Evolutionary conservation across 2,888 invertebrate species (phyloP).

Genomic region (Eupithecia vulgata): DNA sequence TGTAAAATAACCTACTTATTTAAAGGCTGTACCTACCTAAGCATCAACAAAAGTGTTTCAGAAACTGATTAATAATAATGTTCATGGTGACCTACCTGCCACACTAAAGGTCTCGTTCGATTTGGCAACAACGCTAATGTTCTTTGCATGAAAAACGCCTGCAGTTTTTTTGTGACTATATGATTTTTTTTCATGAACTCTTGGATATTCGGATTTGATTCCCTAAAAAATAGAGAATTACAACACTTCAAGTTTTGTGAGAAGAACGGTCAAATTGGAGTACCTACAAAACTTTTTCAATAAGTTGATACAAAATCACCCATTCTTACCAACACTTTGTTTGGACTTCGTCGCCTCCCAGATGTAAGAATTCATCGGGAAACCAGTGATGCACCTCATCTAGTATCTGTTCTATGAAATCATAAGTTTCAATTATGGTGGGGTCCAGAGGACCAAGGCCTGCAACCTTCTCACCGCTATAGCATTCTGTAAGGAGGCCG

Average conservation of each 20-base stretch:
- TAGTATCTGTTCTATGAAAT: slow-evolving; percentile 86
- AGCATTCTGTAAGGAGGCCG: slow-evolving; percentile 90
- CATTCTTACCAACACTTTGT: slow-evolving; percentile 89
- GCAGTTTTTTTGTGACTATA: neutral
- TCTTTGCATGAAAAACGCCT: slow-evolving; percentile 1
- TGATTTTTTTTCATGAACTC: neutral
- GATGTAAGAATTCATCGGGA: slow-evolving; percentile 91
- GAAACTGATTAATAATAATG: neutral
- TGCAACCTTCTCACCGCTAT: slow-evolving; percentile 57
- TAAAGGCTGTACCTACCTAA: neutral
- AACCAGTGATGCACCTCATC: slow-evolving; percentile 88
- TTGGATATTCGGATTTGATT: slow-evolving; percentile 8
- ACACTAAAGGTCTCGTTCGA: neutral
- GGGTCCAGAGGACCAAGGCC: slow-evolving; percentile 92
- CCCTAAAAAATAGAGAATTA: slow-evolving; percentile 6
- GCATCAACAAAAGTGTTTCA: neutral
- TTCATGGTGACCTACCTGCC: slow-evolving; percentile 7
- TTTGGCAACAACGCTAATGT: neutral
- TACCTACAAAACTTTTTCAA: neutral
- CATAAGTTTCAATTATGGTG: slow-evolving; percentile 84
- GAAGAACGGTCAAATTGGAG: neutral
- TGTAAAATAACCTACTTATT: too few relatives aligned
- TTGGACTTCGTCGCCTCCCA: slow-evolving; percentile 96
- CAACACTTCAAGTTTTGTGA: neutral
- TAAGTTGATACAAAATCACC: neutral